These are phyloP conservation scores for Thomomys bottae DNA, from an alignment of 2,113 vertebrate genomes.

Conservation along the genomic window DNA sequence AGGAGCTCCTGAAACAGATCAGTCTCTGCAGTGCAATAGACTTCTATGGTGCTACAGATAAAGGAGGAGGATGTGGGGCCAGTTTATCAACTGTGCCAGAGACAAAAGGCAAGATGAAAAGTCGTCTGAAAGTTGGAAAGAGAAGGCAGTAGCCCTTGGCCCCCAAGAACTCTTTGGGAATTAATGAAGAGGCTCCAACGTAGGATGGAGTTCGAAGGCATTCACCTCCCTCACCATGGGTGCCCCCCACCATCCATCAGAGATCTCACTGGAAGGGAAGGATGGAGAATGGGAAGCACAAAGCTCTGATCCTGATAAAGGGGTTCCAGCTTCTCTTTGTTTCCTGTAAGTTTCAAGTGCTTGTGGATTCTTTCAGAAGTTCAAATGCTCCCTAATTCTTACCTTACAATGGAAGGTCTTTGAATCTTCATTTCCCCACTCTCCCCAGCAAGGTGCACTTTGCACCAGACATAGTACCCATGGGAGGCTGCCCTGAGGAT, in stretches of 20 bases:
- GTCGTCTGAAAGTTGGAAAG: constrained; percentile 38
- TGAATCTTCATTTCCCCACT: neutral
- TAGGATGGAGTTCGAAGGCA: too few species aligned
- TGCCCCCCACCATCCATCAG: fast-evolving
- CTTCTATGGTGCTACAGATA: constrained; percentile 35
- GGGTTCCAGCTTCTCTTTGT: too few species aligned
- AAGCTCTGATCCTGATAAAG: neutral
- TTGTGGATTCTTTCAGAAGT: neutral
- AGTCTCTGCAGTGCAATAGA: constrained; percentile 8
- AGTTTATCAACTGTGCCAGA: neutral
- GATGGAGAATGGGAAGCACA: neutral
- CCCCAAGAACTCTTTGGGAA: neutral
- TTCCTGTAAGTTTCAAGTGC: neutral
- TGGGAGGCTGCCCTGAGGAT: neutral
- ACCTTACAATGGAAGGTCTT: neutral
- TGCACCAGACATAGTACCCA: fast-evolving
- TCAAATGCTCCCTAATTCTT: neutral
- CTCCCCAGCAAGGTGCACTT: neutral
- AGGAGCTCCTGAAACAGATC: constrained; percentile 65
- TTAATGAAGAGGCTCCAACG: neutral
- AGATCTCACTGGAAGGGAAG: neutral
- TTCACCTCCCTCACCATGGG: too few species aligned
- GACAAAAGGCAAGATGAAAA: constrained; percentile 39
- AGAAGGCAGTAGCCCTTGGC: constrained; percentile 35
- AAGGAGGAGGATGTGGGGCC: constrained; percentile 61